phyloP scores from a whole-genome alignment of 2,113 vertebrate genomes.

The Gnathonemus longibarbis region DNA sequence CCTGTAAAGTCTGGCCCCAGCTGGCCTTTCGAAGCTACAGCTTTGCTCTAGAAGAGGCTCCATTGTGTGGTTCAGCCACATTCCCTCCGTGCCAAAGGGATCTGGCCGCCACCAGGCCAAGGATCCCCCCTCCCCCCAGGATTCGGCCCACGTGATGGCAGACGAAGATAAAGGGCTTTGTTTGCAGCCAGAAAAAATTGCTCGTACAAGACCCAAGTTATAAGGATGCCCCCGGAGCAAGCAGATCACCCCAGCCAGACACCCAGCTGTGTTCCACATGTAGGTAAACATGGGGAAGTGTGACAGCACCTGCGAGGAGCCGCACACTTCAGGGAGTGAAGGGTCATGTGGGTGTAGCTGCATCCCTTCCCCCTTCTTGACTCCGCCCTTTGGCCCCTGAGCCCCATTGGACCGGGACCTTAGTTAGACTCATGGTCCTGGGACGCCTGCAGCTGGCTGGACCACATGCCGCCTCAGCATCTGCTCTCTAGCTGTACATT shows the following conservation, averaged over 20 bases:
- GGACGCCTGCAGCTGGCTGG: background rate
- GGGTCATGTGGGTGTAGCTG: background rate
- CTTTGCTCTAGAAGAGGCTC: constrained; percentile 26
- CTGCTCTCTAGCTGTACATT: background rate
- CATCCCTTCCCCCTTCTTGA: background rate
- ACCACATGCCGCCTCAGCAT: background rate
- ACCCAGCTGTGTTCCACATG: background rate
- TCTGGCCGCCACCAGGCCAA: background rate
- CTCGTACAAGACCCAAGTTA: background rate
- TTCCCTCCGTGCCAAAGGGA: constrained; percentile 5
- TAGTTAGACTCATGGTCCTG: background rate
- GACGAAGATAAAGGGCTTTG: background rate
- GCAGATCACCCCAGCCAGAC: background rate
- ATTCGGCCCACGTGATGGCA: background rate
- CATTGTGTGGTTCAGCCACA: constrained; percentile 3
- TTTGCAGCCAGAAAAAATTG: background rate
- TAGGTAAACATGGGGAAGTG: background rate
- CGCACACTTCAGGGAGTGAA: background rate
- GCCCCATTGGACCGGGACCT: background rate
- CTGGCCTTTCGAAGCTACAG: constrained; percentile 41
- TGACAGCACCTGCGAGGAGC: background rate
- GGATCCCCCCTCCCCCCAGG: background rate
- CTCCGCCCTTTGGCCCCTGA: background rate
- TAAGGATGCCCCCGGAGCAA: background rate
- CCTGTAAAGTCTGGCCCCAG: constrained; percentile 32